These are phyloP conservation scores for Chrysina gloriosa DNA, from an alignment of 2,888 invertebrate genomes.

Conservation along the genomic window DNA sequence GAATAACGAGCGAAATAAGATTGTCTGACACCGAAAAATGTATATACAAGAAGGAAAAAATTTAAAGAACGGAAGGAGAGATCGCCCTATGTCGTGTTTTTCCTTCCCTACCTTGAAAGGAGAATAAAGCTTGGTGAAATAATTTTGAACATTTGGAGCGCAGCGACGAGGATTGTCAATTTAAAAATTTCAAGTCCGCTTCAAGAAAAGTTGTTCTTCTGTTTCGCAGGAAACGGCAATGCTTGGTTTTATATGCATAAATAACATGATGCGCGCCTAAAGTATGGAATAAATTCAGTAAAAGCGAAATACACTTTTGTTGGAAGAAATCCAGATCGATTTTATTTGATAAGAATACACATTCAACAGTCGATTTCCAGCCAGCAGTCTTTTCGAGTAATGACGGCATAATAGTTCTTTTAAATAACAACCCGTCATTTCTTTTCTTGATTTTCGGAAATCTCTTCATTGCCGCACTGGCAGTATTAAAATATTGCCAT, in stretches of 20 bases:
- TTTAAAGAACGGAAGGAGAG: constrained; percentile 14
- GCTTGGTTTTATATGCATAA: no score
- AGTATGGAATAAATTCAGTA: no score
- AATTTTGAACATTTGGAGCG: constrained; percentile 37
- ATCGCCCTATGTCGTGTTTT: constrained; percentile 22
- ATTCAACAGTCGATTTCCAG: no score
- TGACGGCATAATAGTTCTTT: not conserved
- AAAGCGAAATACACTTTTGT: no score
- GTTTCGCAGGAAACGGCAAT: not conserved
- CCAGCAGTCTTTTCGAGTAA: not conserved
- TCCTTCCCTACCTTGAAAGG: not conserved
- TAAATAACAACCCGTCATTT: not conserved
- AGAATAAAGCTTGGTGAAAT: constrained; percentile 24
- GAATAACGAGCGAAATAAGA: constrained; percentile 36
- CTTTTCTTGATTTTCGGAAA: not conserved
- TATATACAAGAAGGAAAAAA: constrained; percentile 20
- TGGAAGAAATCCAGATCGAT: not conserved
- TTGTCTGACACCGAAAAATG: constrained; percentile 35
- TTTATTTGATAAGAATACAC: not conserved
- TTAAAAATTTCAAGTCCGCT: constrained; percentile 25
- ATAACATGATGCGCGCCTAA: not conserved
- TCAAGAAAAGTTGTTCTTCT: constrained; percentile 13
- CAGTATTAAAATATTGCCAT: no score
- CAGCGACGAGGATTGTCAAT: constrained; percentile 29
- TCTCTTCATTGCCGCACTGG: not conserved